Base-by-base conservation (phyloP, 1,140 invertebrate genomes). In the Drosophila jambulina region DNA sequence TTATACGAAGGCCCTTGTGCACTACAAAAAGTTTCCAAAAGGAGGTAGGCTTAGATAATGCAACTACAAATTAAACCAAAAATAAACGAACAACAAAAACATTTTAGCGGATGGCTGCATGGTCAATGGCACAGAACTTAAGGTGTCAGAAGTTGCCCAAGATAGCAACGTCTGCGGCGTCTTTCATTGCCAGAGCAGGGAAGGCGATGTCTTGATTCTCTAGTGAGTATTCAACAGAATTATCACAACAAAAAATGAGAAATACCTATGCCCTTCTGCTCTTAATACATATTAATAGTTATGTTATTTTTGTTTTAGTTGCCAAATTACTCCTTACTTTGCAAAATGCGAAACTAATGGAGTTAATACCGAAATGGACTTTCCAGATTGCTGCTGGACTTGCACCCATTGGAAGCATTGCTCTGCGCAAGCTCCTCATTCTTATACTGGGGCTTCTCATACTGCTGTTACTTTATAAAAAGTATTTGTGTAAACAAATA, bases 341-440 rank as follows among this genome's bases (percentile, higher is more conserved):
- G 2, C 1, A 3, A 1, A 0, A 0, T 54, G 51, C 21, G 0
- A 0, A 0, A 0, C 0, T 0, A 0, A 0, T 2, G 51, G 0
- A 5, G 3, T 54, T 1, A 0, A 0, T 5, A 54, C 51, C 23
- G 3, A 1, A 1, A 6, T 23, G 0, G 32, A 36, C 9, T 54
- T 54, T 36, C 51, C 51, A 21, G 7, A 54, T 2, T 54, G 51
- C 32, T 54, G 51, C 19, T 36, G 29, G 29, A 10, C 0, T 0
- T 54, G 51, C 13, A 19, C 32, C 15, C 15, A 17, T 17, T 1
- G 29, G 8, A 9, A 32, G 10, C 10, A 9, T 32, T 9, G n/a
- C n/a, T n/a, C n/a, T n/a, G n/a, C n/a, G n/a, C n/a, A n/a, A n/a
- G n/a, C n/a, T n/a, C n/a, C n/a, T n/a, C n/a, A n/a, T n/a, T n/a